phyloP scores from a whole-genome alignment of 2,113 vertebrate species.

The Hydrolagus affinis region DNA sequence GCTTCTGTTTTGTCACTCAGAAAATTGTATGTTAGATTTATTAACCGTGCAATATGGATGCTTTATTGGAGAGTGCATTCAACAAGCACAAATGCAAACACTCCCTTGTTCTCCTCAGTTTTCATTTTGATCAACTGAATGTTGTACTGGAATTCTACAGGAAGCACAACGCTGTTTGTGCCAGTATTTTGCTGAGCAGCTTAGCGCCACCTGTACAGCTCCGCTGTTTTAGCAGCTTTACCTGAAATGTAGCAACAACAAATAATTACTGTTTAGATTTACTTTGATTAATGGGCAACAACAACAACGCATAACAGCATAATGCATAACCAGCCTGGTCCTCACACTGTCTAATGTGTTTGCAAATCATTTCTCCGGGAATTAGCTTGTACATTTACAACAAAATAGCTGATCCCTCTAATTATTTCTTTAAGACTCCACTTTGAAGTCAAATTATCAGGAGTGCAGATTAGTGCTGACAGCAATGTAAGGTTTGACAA shows the following conservation, averaged over 20 bases:
- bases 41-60: too few relatives aligned
- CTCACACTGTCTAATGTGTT: not conserved
- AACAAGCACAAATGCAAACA: not conserved
- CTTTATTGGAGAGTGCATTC: not conserved
- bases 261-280: not conserved
- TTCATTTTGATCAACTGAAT: not conserved
- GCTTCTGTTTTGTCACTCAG: not conserved
- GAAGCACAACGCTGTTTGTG: not conserved
- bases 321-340: not conserved
- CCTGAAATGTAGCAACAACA: not conserved
- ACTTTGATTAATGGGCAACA: not conserved
- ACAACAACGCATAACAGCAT: not conserved
- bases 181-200: not conserved
- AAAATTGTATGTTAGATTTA: too few relatives aligned
- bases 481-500: not conserved
- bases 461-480: not conserved
- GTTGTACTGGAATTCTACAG: not conserved
- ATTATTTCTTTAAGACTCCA: not conserved
- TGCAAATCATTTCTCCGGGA: not conserved
- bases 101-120: not conserved
- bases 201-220: not conserved
- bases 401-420: constrained; percentile 2
- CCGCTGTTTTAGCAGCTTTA: not conserved
- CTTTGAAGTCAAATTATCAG: not conserved
- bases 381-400: not conserved